These are phyloP conservation scores for Tonatia bakeri DNA, from an alignment of 2,113 vertebrate genomes.

Conservation along the genomic window DNA sequence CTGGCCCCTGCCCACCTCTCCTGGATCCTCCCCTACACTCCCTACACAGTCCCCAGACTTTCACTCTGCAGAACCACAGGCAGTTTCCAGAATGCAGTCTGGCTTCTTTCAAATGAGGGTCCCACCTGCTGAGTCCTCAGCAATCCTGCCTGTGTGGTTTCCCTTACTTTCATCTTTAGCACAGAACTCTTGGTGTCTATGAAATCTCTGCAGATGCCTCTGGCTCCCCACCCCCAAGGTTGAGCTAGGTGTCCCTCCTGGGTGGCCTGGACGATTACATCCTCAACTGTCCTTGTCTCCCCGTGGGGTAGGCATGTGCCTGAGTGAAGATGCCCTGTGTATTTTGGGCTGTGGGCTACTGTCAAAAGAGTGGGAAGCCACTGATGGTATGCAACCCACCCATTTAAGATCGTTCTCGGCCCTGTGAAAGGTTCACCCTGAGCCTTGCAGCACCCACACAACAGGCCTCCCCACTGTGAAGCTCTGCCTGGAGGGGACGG, in stretches of 20 bases:
- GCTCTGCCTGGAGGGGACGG: background rate
- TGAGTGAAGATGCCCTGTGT: background rate
- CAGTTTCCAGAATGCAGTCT: background rate
- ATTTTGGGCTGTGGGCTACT: background rate
- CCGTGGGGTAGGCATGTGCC: background rate
- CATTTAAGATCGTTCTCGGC: background rate
- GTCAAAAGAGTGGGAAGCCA: background rate
- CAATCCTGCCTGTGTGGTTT: background rate
- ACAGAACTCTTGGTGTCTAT: background rate
- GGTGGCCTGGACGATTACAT: no score
- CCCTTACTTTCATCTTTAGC: background rate
- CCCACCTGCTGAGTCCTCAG: background rate
- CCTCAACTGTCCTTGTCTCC: background rate
- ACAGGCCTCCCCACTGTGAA: background rate
- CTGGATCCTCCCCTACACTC: background rate
- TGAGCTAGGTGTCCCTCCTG: background rate
- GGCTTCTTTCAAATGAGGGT: background rate
- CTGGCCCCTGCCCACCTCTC: background rate
- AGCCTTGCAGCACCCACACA: background rate
- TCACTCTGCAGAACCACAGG: fast-evolving
- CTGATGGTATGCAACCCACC: background rate
- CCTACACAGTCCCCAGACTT: background rate
- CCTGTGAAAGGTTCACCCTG: background rate
- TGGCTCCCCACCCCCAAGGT: background rate
- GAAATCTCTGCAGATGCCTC: background rate